Conservation (phyloP, 2,113 vertebrate species). For the Neogale vison region DNA sequence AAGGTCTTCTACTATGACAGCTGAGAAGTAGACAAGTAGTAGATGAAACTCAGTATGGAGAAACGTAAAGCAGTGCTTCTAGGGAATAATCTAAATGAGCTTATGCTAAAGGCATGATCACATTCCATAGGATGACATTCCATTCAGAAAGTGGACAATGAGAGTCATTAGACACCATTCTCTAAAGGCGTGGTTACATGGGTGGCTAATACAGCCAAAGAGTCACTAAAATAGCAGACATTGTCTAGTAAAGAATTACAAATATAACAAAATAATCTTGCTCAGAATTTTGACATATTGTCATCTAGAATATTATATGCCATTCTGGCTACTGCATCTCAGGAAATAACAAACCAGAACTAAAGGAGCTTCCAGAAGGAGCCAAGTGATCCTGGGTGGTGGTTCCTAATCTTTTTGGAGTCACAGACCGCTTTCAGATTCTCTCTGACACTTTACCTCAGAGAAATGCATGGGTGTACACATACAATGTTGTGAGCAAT, state of each 20-base stretch:
- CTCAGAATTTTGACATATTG: not conserved
- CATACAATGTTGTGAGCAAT: not conserved
- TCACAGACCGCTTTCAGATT: not conserved
- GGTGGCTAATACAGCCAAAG: not conserved
- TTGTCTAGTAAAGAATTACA: not conserved
- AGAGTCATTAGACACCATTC: not conserved
- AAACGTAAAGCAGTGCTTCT: not conserved
- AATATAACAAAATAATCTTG: not conserved
- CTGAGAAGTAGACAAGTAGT: not conserved
- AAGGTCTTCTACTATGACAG: not conserved
- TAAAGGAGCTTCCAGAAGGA: not conserved
- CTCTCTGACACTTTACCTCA: not conserved
- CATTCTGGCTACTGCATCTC: not conserved
- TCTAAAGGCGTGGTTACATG: not conserved
- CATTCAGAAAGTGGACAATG: not conserved
- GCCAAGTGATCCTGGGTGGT: not conserved
- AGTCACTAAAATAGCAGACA: not conserved
- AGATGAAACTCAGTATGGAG: not conserved
- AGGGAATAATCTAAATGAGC: not conserved
- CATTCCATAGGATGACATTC: not conserved
- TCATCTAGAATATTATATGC: not conserved
- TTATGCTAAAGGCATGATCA: not conserved
- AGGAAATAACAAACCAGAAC: not conserved
- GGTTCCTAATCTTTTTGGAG: not conserved
- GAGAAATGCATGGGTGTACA: not conserved